phyloP scores from a whole-genome alignment of 2,888 invertebrate species.

The Cetonia aurata region DNA sequence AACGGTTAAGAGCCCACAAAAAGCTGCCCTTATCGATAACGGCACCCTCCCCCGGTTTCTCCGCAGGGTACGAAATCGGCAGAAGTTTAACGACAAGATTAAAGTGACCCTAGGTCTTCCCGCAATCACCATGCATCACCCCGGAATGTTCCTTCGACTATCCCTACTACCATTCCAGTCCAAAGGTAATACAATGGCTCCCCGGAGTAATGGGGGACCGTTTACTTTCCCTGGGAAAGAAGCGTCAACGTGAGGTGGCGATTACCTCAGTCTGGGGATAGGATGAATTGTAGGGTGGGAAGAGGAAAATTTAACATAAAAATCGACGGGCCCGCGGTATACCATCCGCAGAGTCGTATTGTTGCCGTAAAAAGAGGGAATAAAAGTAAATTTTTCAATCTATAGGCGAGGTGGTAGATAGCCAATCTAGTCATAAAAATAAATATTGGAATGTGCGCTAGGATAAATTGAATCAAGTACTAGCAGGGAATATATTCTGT shows the following conservation, averaged over 20 bases:
- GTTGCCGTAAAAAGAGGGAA: slow-evolving; percentile 8
- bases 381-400: slow-evolving; percentile 9
- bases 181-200: slow-evolving; percentile 2
- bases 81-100: slow-evolving; percentile 45
- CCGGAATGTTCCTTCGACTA: slow-evolving; percentile 41
- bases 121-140: slow-evolving; percentile 49
- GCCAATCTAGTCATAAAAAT: slow-evolving; percentile 10
- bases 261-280: neutral
- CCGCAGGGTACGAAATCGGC: neutral
- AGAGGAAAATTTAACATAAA: slow-evolving; percentile 5
- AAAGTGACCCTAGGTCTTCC: slow-evolving; percentile 47
- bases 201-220: slow-evolving; percentile 38
- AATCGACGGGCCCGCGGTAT: neutral
- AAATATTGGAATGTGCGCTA: neutral
- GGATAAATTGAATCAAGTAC: neutral
- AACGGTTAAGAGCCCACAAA: no score
- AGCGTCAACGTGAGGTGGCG: neutral
- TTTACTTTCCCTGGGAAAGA: slow-evolving; percentile 31
- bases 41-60: neutral
- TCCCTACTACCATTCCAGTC: slow-evolving; percentile 42
- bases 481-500: no score
- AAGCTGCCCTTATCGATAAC: neutral
- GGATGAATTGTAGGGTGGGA: no score
- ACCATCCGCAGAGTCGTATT: neutral
- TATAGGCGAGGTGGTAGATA: neutral